Evolutionary conservation across 2,888 invertebrate genomes (phyloP).

Genomic region (Chromoteleia sp.): DNA sequence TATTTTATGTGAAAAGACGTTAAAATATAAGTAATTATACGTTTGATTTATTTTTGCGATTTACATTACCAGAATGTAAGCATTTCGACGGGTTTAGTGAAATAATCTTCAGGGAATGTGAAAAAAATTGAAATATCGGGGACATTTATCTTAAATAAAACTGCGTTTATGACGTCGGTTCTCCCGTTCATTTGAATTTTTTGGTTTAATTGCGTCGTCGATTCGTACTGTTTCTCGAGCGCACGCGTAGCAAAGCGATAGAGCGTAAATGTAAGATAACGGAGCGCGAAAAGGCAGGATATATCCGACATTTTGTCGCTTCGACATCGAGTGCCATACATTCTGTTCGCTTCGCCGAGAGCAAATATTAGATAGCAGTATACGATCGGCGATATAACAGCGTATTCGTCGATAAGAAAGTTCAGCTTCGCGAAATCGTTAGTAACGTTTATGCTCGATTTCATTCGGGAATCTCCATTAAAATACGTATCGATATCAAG

Average conservation of each 20-base stretch:
- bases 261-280: conserved; percentile 78
- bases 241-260: conserved; percentile 74
- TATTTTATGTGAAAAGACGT: no score
- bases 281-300: conserved; percentile 63
- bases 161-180: conserved; percentile 21
- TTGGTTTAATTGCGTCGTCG: conserved; percentile 34
- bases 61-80: no score
- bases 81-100: background rate
- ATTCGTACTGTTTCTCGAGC: conserved; percentile 33
- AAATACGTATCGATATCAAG: conserved; percentile 29
- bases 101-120: background rate
- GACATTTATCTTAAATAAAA: conserved; percentile 23
- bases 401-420: conserved; percentile 47
- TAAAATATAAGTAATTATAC: no score
- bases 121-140: conserved; percentile 13
- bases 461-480: conserved; percentile 37
- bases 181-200: conserved; percentile 14
- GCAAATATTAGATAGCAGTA: conserved; percentile 44
- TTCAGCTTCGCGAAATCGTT: conserved; percentile 46
- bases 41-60: no score
- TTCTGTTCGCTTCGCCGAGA: conserved; percentile 43
- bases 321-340: conserved; percentile 55
- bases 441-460: conserved; percentile 40
- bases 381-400: conserved; percentile 45
- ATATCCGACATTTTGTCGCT: conserved; percentile 63